phyloP scores from a whole-genome alignment of 1,140 invertebrate species.

The Lerema accius region DNA sequence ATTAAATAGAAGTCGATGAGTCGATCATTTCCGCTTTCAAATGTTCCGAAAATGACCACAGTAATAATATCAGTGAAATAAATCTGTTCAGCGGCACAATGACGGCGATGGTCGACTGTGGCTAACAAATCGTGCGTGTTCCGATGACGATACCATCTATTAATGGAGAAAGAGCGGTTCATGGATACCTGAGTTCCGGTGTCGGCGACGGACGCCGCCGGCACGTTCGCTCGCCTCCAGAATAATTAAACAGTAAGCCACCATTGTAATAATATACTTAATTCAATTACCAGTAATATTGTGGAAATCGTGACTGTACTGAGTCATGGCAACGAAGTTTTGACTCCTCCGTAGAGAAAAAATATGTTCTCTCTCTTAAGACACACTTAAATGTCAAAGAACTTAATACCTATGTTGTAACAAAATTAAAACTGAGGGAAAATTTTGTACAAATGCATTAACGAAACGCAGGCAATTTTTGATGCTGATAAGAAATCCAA shows the following conservation, averaged over 20 bases:
- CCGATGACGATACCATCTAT: conserved; percentile 50
- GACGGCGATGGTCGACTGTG: conserved; percentile 19
- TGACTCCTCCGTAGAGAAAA: too few species aligned
- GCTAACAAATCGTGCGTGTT: conserved; percentile 40
- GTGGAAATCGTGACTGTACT: conserved; percentile 7
- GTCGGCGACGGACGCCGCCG: conserved; percentile 49
- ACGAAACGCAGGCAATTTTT: too few species aligned
- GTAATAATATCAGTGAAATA: conserved; percentile 38
- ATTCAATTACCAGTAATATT: conserved; percentile 24
- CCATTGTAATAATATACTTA: conserved; percentile 22
- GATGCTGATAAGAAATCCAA: too few species aligned
- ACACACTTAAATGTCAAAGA: too few species aligned
- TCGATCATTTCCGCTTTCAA: conserved; percentile 20
- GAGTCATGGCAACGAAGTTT: not conserved
- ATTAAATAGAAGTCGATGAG: conserved; percentile 4
- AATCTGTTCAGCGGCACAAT: conserved; percentile 34
- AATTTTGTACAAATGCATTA: too few species aligned
- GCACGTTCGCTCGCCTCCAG: conserved; percentile 43
- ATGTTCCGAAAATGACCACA: conserved; percentile 30
- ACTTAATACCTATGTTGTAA: too few species aligned
- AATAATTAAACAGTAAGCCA: conserved; percentile 51
- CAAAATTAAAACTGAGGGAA: too few species aligned
- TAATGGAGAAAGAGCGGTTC: conserved; percentile 59
- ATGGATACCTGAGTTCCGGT: conserved; percentile 60
- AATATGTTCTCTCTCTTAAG: too few species aligned